These are phyloP conservation scores for Listronotus oregonensis DNA, from an alignment of 1,140 invertebrate genomes.

Conservation along the genomic window DNA sequence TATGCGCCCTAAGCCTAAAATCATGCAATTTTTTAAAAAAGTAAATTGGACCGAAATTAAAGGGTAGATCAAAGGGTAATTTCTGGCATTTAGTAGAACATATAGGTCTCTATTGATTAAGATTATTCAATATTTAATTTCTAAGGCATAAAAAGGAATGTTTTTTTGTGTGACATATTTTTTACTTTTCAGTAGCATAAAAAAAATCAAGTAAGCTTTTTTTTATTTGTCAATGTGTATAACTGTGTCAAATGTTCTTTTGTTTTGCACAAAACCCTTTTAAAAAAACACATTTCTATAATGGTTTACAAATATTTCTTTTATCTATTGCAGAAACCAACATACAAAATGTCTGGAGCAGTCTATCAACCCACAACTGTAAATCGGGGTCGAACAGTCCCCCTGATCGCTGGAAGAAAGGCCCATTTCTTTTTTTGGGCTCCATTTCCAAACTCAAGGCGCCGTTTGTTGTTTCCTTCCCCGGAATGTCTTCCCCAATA, in stretches of 20 bases:
- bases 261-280: too few species aligned
- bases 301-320: neutral
- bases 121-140: neutral
- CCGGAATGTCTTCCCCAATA: conserved; percentile 43
- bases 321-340: conserved; percentile 25
- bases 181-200: too few species aligned
- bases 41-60: conserved; percentile 8
- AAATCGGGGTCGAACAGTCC: conserved; percentile 64
- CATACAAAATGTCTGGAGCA: conserved; percentile 57
- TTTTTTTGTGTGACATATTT: too few species aligned
- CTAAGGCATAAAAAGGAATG: too few species aligned
- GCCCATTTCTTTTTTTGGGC: conserved; percentile 64
- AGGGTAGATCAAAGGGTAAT: conserved; percentile 9
- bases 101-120: conserved; percentile 7
- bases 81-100: conserved; percentile 10
- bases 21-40: conserved; percentile 4
- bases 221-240: too few species aligned
- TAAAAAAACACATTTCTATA: neutral
- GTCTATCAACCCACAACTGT: conserved; percentile 75
- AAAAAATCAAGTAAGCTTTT: too few species aligned
- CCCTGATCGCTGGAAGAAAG: conserved; percentile 52
- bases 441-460: conserved; percentile 60
- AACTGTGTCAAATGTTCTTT: too few species aligned
- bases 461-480: conserved; percentile 53
- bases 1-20: neutral